These are phyloP conservation scores for Morinoia aosen DNA, from an alignment of 2,888 invertebrate genomes.

Conservation along the genomic window DNA sequence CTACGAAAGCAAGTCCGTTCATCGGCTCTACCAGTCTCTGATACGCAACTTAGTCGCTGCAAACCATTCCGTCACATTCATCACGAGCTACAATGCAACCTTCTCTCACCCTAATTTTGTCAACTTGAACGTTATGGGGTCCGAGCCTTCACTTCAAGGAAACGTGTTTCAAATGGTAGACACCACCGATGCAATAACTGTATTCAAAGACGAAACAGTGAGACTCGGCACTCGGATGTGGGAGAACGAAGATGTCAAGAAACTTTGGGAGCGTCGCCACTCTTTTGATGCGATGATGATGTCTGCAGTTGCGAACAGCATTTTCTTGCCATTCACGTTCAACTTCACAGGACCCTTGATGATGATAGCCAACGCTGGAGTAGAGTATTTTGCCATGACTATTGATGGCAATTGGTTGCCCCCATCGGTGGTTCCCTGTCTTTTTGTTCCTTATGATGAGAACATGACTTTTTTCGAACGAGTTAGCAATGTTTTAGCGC, in stretches of 20 bases:
- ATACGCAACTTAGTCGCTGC: constrained; percentile 53
- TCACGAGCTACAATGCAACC: constrained; percentile 55
- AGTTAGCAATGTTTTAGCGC: neutral
- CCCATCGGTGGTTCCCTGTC: neutral
- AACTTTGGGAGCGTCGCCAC: constrained; percentile 38
- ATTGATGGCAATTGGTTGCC: constrained; percentile 2
- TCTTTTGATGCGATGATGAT: constrained; percentile 31
- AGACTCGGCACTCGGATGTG: neutral
- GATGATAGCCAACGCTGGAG: neutral
- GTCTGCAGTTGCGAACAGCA: neutral
- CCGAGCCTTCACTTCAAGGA: neutral
- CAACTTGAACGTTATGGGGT: constrained; percentile 15
- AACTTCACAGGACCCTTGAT: constrained; percentile 31
- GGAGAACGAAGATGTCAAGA: constrained; percentile 5
- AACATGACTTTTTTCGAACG: constrained; percentile 57
- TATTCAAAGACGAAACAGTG: neutral
- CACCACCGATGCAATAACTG: neutral
- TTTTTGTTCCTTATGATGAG: constrained; percentile 19
- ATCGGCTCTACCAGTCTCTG: constrained; percentile 54
- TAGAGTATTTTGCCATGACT: neutral
- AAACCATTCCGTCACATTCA: constrained; percentile 59
- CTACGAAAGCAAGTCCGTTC: constrained; percentile 55
- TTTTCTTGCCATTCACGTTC: constrained; percentile 6
- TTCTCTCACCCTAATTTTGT: constrained; percentile 35
- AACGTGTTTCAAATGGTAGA: neutral